Conservation (phyloP, 2,888 invertebrate genomes). For the Himalopsyche tibetana region DNA sequence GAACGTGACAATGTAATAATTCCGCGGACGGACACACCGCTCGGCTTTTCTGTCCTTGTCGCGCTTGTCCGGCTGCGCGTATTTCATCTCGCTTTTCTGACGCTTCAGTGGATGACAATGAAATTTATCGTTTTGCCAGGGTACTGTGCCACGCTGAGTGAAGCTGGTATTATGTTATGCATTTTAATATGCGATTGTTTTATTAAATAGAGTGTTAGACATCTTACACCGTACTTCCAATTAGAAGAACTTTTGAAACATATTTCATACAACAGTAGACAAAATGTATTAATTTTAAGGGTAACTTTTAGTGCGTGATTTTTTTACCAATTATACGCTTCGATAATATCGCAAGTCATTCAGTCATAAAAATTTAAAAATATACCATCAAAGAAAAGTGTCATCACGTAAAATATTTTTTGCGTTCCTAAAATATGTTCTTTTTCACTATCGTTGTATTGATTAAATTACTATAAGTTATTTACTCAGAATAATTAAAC, state of each 20-base stretch:
- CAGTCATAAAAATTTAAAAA: no score
- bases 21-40: constrained; percentile 43
- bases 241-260: not conserved
- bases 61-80: not conserved
- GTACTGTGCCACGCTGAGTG: constrained; percentile 38
- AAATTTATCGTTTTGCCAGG: constrained; percentile 40
- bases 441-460: no score
- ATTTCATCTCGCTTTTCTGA: constrained; percentile 40
- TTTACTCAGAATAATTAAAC: no score
- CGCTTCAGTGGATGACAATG: constrained; percentile 38
- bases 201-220: constrained; percentile 30
- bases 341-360: no score
- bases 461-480: no score
- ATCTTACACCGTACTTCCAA: constrained; percentile 12
- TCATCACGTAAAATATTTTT: no score
- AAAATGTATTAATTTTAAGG: no score
- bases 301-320: no score
- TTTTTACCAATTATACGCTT: no score
- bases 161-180: constrained; percentile 40
- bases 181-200: constrained; percentile 41
- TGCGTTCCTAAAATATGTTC: no score
- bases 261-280: not conserved
- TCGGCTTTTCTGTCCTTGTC: constrained; percentile 21
- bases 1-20: constrained; percentile 64
- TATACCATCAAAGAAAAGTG: no score